A percentile compares a stretch with the other conserved stretches of the same genome.
These are phyloP conservation scores for Erannis defoliaria DNA, from an alignment of 2,888 invertebrate genomes.

Conservation along the genomic window DNA sequence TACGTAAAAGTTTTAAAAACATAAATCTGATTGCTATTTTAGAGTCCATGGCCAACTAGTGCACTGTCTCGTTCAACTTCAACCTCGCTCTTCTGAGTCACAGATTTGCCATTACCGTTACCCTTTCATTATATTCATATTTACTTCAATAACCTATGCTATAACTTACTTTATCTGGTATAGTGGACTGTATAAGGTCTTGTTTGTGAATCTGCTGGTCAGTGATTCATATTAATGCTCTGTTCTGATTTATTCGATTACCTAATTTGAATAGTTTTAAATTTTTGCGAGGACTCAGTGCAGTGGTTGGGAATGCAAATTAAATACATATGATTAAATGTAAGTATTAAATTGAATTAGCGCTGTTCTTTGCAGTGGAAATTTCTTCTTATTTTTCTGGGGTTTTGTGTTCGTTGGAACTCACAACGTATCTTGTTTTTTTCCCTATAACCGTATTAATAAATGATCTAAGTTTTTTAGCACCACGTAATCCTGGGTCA, in stretches of 20 bases:
- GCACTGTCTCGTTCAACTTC: slow-evolving; percentile 23
- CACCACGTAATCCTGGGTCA: too few species aligned
- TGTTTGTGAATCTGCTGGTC: slow-evolving; percentile 21
- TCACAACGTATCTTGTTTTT: too few species aligned
- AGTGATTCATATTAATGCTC: slow-evolving; percentile 14
- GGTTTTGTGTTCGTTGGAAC: too few species aligned
- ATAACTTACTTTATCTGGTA: slow-evolving; percentile 19
- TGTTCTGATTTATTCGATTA: slow-evolving; percentile 14
- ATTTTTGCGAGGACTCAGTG: background rate
- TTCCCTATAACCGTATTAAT: too few species aligned
- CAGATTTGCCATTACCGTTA: slow-evolving; percentile 47
- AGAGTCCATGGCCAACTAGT: slow-evolving; percentile 62
- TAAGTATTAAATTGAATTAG: too few species aligned
- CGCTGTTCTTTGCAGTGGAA: too few species aligned
- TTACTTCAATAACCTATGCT: slow-evolving; percentile 30
- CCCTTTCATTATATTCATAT: slow-evolving; percentile 50
- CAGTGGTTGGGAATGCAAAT: too few species aligned
- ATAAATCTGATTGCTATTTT: slow-evolving; percentile 53
- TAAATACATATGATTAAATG: too few species aligned
- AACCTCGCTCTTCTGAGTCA: slow-evolving; percentile 60
- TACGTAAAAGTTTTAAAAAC: slow-evolving; percentile 7
- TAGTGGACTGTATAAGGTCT: slow-evolving; percentile 18
- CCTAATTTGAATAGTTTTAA: slow-evolving; percentile 6
- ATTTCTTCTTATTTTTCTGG: too few species aligned
- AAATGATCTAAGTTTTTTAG: too few species aligned